Evolutionary conservation across 23 tunicate species (phyloP), one percentile per base, ranked within the genome.

Genomic region (Halocynthia aurantium): DNA sequence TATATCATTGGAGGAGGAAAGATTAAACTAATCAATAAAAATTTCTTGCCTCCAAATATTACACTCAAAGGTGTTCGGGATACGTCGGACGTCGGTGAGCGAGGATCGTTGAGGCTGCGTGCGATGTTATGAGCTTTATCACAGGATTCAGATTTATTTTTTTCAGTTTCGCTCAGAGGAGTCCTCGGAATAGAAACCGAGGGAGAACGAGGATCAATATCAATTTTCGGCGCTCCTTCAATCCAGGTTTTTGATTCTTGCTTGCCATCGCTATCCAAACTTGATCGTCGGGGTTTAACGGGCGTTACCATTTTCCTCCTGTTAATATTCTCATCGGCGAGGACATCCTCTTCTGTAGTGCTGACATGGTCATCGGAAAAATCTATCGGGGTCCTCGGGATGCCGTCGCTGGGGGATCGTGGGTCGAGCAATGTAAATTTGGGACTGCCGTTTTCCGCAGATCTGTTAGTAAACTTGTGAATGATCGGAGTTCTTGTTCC

Each of bases 401-500:
- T 76, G 8, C 81, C 81, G 7, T 12, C 62, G 7, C 79, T 76
- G 6, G 87, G 87, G 21, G 87, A 83, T 50, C 87, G 56, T 0
- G 87, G 87, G 70, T 83, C 87, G 60, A 77, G 53, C 15, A 83
- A 21, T 56, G 44, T 49, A 7, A 21, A 12, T 7, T 55, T 21
- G 17, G 66, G 10, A 10, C 56, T 18, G 2, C 0, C 17, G 0
- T 74, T 82, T 6, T 55, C 69, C 17, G 51, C 15, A 58, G 77
- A 13, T 44, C 58, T 63, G 44, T 31, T 31, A 31, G 44, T 31
- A 31, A 31, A 31, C 44, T 31, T 65, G 70, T 15, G 19, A 20
- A 65, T 65, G 19, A 86, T 49, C 8, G 92, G 92, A 10, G 92
- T 86, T 68, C 92, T 75, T 12, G 61, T 10, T 57, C 77, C 84